A percentile compares a stretch with the other conserved stretches of the same genome.
Evolutionary conservation across 2,888 invertebrate species (phyloP).

Genomic region (Eurois occulta): DNA sequence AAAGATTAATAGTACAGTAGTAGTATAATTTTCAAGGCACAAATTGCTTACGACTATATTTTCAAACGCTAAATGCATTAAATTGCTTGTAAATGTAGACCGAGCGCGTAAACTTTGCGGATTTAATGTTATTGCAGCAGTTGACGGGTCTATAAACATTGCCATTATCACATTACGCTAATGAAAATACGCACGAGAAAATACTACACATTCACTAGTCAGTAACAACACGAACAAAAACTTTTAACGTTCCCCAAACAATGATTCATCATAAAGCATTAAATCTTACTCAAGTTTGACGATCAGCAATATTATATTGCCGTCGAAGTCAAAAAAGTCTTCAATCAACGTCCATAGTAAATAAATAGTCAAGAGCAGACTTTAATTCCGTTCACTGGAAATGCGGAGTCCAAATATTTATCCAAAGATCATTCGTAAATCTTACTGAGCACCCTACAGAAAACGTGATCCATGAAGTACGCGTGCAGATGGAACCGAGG

Average conservation of each 20-base stretch:
- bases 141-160: constrained; percentile 56
- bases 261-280: constrained; percentile 48
- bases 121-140: constrained; percentile 55
- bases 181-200: constrained; percentile 45
- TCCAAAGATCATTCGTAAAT: constrained; percentile 60
- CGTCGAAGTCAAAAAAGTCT: constrained; percentile 43
- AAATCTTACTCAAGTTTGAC: constrained; percentile 27
- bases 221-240: constrained; percentile 16
- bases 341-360: constrained; percentile 55
- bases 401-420: constrained; percentile 71
- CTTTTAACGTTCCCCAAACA: constrained; percentile 24
- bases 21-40: constrained; percentile 9
- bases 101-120: constrained; percentile 41
- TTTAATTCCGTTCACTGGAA: constrained; percentile 56
- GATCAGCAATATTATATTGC: constrained; percentile 33
- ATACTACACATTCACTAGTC: constrained; percentile 15
- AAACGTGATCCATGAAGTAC: constrained; percentile 37
- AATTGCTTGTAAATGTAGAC: constrained; percentile 38
- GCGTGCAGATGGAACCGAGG: constrained; percentile 39
- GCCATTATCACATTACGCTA: constrained; percentile 44
- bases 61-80: constrained; percentile 42
- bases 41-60: constrained; percentile 30
- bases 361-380: constrained; percentile 47
- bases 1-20: no score
- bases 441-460: constrained; percentile 54